Evolutionary conservation across 2,797 vertebrate genomes (phyloP).

Genomic region (Enteromius afrohamiltoni): DNA sequence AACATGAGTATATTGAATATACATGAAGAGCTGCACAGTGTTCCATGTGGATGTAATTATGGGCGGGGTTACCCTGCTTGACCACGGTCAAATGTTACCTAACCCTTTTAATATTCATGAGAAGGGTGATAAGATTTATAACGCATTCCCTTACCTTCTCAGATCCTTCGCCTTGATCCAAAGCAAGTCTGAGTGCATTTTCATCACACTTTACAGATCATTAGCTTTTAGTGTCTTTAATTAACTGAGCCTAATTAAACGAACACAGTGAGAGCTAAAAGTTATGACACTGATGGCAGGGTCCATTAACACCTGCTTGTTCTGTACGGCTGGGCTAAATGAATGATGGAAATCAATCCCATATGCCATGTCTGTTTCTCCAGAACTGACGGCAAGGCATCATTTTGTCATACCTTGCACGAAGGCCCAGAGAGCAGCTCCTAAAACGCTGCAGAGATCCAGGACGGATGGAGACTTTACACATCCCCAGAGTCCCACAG

Average conservation of each 20-base stretch:
- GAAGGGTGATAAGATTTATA: not conserved
- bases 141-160: not conserved
- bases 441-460: slow-evolving; percentile 27
- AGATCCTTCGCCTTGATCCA: not conserved
- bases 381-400: not conserved
- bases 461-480: slow-evolving; percentile 43
- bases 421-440: slow-evolving; percentile 27
- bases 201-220: slow-evolving; percentile 28
- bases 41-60: not conserved
- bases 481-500: slow-evolving; percentile 43
- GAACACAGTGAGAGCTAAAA: slow-evolving; percentile 32
- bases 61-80: not conserved
- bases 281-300: slow-evolving; percentile 25
- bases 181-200: slow-evolving; percentile 19
- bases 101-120: not conserved
- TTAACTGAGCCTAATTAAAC: slow-evolving; percentile 39
- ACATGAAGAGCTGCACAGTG: not conserved
- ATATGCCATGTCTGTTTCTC: slow-evolving; percentile 10
- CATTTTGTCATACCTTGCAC: slow-evolving; percentile 22
- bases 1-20: not conserved
- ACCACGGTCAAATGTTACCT: not conserved
- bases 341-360: slow-evolving; percentile 31
- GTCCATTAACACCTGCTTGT: slow-evolving; percentile 30
- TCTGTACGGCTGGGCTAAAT: slow-evolving; percentile 25
- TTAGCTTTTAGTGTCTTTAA: slow-evolving; percentile 39